A percentile compares a stretch with the other conserved stretches of the same genome.
Evolutionary conservation across 2,797 vertebrate species (phyloP).

Genomic region (Ambastaia sidthimunki): DNA sequence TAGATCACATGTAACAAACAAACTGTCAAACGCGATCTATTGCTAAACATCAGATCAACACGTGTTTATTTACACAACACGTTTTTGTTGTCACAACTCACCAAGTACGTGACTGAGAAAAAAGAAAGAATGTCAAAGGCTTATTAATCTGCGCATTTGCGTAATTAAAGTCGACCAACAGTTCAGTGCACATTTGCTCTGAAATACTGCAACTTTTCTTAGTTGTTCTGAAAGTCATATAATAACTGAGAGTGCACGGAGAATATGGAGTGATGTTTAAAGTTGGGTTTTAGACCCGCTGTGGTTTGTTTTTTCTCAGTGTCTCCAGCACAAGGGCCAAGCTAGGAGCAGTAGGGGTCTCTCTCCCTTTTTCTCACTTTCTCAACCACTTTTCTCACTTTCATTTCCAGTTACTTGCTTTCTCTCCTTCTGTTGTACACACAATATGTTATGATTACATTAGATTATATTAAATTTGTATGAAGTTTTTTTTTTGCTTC

Average conservation of each 20-base stretch:
- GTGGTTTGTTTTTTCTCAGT: slow-evolving; percentile 56
- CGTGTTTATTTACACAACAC: slow-evolving; percentile 28
- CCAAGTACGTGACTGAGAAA: neutral
- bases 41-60: neutral
- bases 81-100: neutral
- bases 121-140: neutral
- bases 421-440: neutral
- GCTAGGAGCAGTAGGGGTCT: slow-evolving; percentile 29
- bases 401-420: neutral
- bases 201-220: too few relatives aligned
- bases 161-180: neutral
- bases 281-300: slow-evolving; percentile 61
- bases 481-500: neutral
- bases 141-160: neutral
- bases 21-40: slow-evolving; percentile 18
- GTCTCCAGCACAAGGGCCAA: slow-evolving; percentile 25
- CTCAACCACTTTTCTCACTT: neutral
- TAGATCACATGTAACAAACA: slow-evolving; percentile 11
- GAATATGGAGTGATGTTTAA: slow-evolving; percentile 53
- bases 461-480: too few relatives aligned
- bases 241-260: neutral
- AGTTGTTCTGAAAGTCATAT: neutral
- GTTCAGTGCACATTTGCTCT: neutral
- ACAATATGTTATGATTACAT: neutral
- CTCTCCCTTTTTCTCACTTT: slow-evolving; percentile 18